Percentiles rank a stretch among this genome's conserved stretches.
Evolutionary conservation across 2,888 invertebrate genomes (phyloP).

Genomic region (Drosophila nr. fundita): DNA sequence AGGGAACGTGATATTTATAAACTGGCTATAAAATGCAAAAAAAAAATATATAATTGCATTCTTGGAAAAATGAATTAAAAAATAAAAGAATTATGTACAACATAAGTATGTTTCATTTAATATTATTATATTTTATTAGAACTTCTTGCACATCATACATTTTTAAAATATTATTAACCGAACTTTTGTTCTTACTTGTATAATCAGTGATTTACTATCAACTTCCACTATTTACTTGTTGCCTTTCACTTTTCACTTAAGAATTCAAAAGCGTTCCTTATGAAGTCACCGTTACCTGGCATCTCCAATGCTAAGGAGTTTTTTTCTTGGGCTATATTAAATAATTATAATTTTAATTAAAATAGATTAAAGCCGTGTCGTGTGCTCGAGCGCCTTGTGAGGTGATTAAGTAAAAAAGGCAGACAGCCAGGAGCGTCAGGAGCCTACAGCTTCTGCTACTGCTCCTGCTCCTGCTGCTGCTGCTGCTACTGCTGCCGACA

Average conservation of each 20-base stretch:
- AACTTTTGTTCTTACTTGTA: neutral
- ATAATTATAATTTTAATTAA: conserved; percentile 80
- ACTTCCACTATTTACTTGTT: neutral
- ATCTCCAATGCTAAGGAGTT: conserved; percentile 28
- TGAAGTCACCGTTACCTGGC: conserved; percentile 40
- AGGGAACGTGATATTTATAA: neutral
- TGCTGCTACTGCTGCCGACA: conserved; percentile 27
- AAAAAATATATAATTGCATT: neutral
- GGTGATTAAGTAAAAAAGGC: conserved; percentile 80
- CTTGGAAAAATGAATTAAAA: neutral
- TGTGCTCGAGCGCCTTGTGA: conserved; percentile 78
- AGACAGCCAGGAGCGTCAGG: conserved; percentile 58
- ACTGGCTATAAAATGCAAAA: neutral
- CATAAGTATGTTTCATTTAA: neutral
- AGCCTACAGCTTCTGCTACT: conserved; percentile 31
- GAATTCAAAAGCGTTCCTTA: conserved; percentile 10
- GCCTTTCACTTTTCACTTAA: neutral
- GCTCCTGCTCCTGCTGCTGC: conserved; percentile 29
- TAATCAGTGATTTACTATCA: neutral
- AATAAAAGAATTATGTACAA: neutral
- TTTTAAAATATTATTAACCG: neutral
- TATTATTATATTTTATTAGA: neutral
- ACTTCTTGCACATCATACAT: neutral
- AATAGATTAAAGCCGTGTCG: conserved; percentile 81
- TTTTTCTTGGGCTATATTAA: conserved; percentile 70